A percentile compares a stretch with the other conserved stretches of the same genome.
Evolutionary conservation across 2,888 invertebrate genomes (phyloP).

Genomic region (Ophion slaviceki): DNA sequence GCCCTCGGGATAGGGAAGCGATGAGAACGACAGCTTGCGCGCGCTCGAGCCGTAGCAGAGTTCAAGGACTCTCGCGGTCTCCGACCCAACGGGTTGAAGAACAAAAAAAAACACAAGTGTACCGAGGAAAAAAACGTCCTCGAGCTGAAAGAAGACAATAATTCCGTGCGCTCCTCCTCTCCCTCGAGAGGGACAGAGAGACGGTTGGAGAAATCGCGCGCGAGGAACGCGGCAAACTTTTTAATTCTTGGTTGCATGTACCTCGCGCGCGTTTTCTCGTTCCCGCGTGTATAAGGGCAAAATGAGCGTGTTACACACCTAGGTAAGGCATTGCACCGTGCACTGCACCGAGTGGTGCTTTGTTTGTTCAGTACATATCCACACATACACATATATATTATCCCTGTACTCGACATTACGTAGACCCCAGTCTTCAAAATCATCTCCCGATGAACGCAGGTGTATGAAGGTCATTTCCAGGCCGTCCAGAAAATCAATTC

Average conservation of each 20-base stretch:
- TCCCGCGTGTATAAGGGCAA: slow-evolving; percentile 74
- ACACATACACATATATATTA: neutral
- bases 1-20: slow-evolving; percentile 16
- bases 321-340: slow-evolving; percentile 82
- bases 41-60: slow-evolving; percentile 31
- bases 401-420: neutral
- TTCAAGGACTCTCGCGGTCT: slow-evolving; percentile 65
- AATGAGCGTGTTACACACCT: slow-evolving; percentile 79
- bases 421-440: neutral
- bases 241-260: slow-evolving; percentile 64
- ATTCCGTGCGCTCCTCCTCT: slow-evolving; percentile 38
- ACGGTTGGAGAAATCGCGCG: neutral
- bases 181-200: neutral
- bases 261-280: slow-evolving; percentile 61
- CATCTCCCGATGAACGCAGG: neutral
- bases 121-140: slow-evolving; percentile 39
- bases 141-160: slow-evolving; percentile 56
- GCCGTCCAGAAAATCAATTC: neutral
- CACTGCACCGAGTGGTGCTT: slow-evolving; percentile 49
- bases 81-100: slow-evolving; percentile 41
- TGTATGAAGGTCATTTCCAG: neutral
- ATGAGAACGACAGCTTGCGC: slow-evolving; percentile 51
- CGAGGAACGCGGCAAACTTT: slow-evolving; percentile 36
- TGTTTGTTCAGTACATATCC: slow-evolving; percentile 53
- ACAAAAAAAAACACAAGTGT: neutral